Percentiles rank a stretch among this genome's conserved stretches.
These are phyloP conservation scores for Deilephila porcellus DNA, from an alignment of 2,888 invertebrate species.

Conservation along the genomic window DNA sequence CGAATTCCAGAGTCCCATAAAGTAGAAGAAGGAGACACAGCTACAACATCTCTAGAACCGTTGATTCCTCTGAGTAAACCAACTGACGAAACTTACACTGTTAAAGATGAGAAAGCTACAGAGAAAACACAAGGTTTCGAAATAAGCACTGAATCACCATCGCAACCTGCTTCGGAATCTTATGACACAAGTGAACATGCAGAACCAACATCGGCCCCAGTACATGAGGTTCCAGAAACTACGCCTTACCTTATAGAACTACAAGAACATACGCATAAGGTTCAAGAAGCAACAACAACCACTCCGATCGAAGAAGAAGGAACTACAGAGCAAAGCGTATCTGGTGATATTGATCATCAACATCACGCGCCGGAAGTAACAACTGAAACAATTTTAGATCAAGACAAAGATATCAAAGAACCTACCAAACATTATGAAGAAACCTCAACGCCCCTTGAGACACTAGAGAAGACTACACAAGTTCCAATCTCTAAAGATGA, in stretches of 20 bases:
- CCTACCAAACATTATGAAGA: constrained; percentile 39
- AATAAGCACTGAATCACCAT: not conserved
- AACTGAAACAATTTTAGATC: constrained; percentile 35
- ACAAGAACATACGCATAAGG: constrained; percentile 66
- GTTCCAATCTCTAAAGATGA: constrained; percentile 29
- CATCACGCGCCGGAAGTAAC: constrained; percentile 42
- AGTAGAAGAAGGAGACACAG: not conserved
- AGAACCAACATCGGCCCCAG: constrained; percentile 36
- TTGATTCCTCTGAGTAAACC: constrained; percentile 30
- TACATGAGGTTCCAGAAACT: constrained; percentile 34
- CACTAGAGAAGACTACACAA: constrained; percentile 34
- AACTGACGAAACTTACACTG: constrained; percentile 37
- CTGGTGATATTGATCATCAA: constrained; percentile 38
- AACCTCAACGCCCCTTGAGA: constrained; percentile 33
- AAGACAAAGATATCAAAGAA: constrained; percentile 41
- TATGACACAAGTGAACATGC: constrained; percentile 47
- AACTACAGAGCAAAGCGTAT: constrained; percentile 32
- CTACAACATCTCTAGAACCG: constrained; percentile 11
- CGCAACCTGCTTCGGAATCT: constrained; percentile 10
- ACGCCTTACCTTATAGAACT: constrained; percentile 63
- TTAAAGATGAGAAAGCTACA: constrained; percentile 19
- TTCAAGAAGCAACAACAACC: constrained; percentile 44
- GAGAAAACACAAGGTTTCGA: not conserved
- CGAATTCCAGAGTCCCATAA: constrained; percentile 16
- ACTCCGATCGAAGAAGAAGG: constrained; percentile 41